phyloP scores from a whole-genome alignment of 2,888 invertebrate genomes.

The Pomacea canaliculata region DNA sequence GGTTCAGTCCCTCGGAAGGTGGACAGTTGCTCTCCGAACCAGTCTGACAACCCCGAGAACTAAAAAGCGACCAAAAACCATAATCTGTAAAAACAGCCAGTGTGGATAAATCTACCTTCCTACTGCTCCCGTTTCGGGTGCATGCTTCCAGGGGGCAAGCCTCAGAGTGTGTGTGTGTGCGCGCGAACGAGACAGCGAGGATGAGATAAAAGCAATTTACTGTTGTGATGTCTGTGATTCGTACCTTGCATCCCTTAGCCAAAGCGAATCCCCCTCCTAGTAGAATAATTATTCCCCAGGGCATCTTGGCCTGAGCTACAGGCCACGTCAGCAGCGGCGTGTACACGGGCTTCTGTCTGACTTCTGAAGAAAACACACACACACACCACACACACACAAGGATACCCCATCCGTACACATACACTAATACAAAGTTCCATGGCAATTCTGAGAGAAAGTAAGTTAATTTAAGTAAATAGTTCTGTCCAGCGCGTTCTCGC shows the following conservation, averaged over 20 bases:
- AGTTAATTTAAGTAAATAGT: not conserved
- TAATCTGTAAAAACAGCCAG: not conserved
- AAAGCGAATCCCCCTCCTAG: conserved; percentile 24
- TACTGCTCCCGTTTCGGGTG: no score
- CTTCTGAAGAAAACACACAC: not conserved
- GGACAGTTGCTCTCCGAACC: conserved; percentile 26
- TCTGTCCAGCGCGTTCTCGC: not conserved
- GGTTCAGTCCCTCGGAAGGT: conserved; percentile 15
- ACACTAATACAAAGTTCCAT: not conserved
- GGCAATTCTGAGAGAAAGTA: not conserved
- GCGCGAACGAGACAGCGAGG: no score
- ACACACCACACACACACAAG: conserved; percentile 9
- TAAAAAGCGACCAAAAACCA: not conserved
- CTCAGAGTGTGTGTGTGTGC: no score
- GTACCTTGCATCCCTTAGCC: conserved; percentile 13
- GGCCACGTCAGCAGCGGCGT: conserved; percentile 20
- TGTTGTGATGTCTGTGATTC: no score
- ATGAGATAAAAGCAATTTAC: no score
- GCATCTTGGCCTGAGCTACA: conserved; percentile 12
- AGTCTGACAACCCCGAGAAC: conserved; percentile 29
- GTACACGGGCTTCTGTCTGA: not conserved
- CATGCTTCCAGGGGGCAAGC: no score
- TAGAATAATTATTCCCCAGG: conserved; percentile 25
- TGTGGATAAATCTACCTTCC: no score
- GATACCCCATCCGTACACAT: not conserved